Evolutionary conservation across 2,113 vertebrate genomes (phyloP), one percentile per base, ranked within the genome.

Genomic region (Andinoacara biseriatus): DNA sequence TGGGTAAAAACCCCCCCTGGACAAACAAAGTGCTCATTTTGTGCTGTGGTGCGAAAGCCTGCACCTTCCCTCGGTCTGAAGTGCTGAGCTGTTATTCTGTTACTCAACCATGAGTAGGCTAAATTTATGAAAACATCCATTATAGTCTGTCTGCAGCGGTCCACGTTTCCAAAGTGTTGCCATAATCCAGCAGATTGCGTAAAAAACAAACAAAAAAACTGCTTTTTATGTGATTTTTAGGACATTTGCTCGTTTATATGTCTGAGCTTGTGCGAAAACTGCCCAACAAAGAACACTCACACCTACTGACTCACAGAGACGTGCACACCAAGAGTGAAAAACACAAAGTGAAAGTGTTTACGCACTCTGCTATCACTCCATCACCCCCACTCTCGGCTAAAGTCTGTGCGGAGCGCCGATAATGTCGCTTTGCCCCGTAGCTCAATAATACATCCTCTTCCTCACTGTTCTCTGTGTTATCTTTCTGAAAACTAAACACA

Each of bases 401-500:
- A 56, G 29, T 69, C 46, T 49, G 7, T 4, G 63, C 35, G 60
- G 26, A 1, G 49, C 61, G 46, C 52, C 9, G 76, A 76, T 62
- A 40, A 80, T 85, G 91, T 84, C 61, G 54, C 83, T 80, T 26
- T 40, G 87, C 76, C 87, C 87, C 0, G 31, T 49, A 9, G 1
- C 15, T 46, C 40, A 69, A 65, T 26, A 86, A 72, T 40, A 33
- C 56, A 5, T 58, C 72, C 61, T 76, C 60, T 65, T 46, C 59
- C 75, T 76, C 75, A 6, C 43, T 6, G 69, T 74, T 87, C n/a
- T 5, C 3, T 58, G 3, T 5, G 63, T 69, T 80, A 89, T 89
- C 88, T 59, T 33, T 38, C 46, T 38, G n/a, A 87, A 90, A 10
- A 87, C 87, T 4, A 92, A 92, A 94, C 89, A 94, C 63, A 75